Percentiles rank a stretch among this genome's conserved stretches.
These are phyloP conservation scores for Merluccius polli DNA, from an alignment of 2,797 vertebrate genomes.

Conservation along the genomic window DNA sequence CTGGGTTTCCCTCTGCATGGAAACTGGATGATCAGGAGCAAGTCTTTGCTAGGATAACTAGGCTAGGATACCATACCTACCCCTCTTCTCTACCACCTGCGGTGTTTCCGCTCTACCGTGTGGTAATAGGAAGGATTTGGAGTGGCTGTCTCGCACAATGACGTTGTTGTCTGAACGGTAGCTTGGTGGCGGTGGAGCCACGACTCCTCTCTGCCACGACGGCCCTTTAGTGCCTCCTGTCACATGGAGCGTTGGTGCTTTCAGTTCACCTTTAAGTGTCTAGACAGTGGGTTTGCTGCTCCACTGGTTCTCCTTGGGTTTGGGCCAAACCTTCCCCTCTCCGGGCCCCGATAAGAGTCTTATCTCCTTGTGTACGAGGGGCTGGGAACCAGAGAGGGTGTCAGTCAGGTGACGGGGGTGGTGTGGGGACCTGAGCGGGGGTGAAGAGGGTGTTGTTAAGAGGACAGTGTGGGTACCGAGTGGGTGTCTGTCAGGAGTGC, in stretches of 20 bases:
- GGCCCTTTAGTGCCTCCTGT: slow-evolving; percentile 78
- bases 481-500: neutral
- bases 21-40: neutral
- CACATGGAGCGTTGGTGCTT: slow-evolving; percentile 77
- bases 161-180: slow-evolving; percentile 75
- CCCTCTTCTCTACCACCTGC: slow-evolving; percentile 15
- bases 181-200: slow-evolving; percentile 55
- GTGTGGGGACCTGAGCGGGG: slow-evolving; percentile 57
- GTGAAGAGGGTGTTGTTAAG: neutral
- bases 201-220: slow-evolving; percentile 46
- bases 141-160: slow-evolving; percentile 68
- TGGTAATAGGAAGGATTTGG: slow-evolving; percentile 68
- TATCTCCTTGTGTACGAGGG: slow-evolving; percentile 77
- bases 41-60: neutral
- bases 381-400: slow-evolving; percentile 74
- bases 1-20: neutral
- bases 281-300: slow-evolving; percentile 83
- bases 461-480: neutral
- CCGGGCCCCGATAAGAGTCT: slow-evolving; percentile 77
- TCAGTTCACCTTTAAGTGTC: slow-evolving; percentile 80
- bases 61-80: slow-evolving; percentile 3
- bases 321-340: slow-evolving; percentile 79
- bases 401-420: slow-evolving; percentile 76
- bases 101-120: neutral
- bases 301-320: slow-evolving; percentile 77